Percentiles rank a stretch among this genome's conserved stretches.
phyloP scores from a whole-genome alignment of 1,140 invertebrate species.

The Trichomalopsis sarcophagae region DNA sequence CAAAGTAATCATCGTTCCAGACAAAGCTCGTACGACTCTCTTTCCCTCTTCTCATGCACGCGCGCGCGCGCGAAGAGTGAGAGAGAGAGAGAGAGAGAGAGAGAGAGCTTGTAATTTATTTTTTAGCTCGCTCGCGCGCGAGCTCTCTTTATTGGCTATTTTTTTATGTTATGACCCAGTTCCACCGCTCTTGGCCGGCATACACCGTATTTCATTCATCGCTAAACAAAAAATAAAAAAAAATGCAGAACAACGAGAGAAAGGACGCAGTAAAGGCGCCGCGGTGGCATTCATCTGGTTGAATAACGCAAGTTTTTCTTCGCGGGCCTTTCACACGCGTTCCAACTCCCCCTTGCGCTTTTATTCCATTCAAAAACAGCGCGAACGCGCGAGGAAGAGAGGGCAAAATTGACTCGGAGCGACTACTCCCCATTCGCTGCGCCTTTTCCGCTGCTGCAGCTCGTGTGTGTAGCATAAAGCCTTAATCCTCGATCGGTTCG shows the following conservation, averaged over 20 bases:
- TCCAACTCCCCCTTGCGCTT: neutral
- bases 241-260: neutral
- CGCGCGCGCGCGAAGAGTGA: neutral
- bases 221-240: constrained; percentile 8
- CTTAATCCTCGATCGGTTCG: constrained; percentile 33
- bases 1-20: neutral
- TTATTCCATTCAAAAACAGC: constrained; percentile 7
- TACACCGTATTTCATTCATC: constrained; percentile 28
- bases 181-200: neutral
- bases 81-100: neutral
- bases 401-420: neutral
- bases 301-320: constrained; percentile 11
- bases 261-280: neutral
- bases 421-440: neutral
- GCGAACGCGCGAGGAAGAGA: neutral
- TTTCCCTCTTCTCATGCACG: neutral
- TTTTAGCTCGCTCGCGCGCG: neutral
- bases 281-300: neutral
- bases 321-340: neutral
- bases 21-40: neutral
- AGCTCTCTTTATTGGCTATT: constrained; percentile 13
- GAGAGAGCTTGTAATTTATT: neutral
- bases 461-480: neutral
- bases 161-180: constrained; percentile 5
- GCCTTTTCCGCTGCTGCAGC: neutral